Evolutionary conservation across 2,888 invertebrate genomes (phyloP).

Genomic region (Heliconius cydno): DNA sequence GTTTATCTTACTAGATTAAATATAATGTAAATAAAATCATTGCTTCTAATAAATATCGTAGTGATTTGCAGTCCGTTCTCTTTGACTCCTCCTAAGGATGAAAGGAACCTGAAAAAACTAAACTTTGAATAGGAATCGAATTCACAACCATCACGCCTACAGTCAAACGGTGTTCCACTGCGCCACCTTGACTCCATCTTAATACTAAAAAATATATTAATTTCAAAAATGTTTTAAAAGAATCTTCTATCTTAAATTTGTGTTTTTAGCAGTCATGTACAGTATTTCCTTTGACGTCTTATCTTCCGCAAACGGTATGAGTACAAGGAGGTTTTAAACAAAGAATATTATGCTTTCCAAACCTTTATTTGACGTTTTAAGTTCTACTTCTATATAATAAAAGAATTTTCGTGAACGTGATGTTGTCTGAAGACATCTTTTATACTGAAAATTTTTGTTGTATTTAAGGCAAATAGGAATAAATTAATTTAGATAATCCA

Average conservation of each 20-base stretch:
- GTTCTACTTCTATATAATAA: background rate
- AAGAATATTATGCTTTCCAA: conserved; percentile 22
- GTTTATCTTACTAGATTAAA: too few species aligned
- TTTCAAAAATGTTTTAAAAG: background rate
- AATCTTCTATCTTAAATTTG: conserved; percentile 13
- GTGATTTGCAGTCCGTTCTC: background rate
- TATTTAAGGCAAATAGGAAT: background rate
- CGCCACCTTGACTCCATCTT: background rate
- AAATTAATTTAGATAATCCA: background rate
- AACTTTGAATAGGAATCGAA: background rate
- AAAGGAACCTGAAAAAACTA: background rate
- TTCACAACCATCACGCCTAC: background rate
- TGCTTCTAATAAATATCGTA: too few species aligned
- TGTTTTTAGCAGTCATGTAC: conserved; percentile 26
- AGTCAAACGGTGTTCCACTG: background rate
- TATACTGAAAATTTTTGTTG: background rate
- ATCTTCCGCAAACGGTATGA: conserved; percentile 17
- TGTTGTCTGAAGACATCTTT: background rate
- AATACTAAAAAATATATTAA: background rate
- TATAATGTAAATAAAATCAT: too few species aligned
- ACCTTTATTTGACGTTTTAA: conserved; percentile 12
- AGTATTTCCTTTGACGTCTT: conserved; percentile 26
- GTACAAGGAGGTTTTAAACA: conserved; percentile 19
- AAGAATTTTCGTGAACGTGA: conserved; percentile 15
- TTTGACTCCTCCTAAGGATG: background rate